These are phyloP conservation scores for Mesocricetus auratus DNA, from an alignment of 2,113 vertebrate species.

Conservation along the genomic window DNA sequence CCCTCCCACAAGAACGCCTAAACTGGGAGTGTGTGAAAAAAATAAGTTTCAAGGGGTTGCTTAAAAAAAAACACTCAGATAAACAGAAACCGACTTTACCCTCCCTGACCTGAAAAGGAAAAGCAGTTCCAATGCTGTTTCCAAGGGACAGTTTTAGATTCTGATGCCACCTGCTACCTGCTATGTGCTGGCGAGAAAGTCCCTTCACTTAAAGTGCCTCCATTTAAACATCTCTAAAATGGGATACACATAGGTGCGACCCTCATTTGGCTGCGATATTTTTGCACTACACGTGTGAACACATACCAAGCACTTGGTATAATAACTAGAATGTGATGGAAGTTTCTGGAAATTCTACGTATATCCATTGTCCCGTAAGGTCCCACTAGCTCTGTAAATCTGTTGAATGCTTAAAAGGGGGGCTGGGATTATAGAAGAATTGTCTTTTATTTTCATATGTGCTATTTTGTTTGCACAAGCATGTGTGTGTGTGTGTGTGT, in stretches of 20 bases:
- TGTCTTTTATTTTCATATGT: not conserved
- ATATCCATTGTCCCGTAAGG: not conserved
- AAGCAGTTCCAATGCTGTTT: not conserved
- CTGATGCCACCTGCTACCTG: not conserved
- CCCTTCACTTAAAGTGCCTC: not conserved
- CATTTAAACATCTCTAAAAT: not conserved
- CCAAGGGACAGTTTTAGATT: not conserved
- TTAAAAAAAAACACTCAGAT: not conserved
- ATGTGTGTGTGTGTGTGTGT: not conserved
- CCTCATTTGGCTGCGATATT: not conserved
- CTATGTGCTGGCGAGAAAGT: not conserved
- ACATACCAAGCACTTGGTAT: not conserved
- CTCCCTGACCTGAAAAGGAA: not conserved
- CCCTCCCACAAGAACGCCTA: not conserved
- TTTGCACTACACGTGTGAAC: not conserved
- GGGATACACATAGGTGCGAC: not conserved
- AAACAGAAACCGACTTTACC: not conserved
- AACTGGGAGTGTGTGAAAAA: not conserved
- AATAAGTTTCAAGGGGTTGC: not conserved
- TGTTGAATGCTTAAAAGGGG: not conserved
- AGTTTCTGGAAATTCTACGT: constrained; percentile 4
- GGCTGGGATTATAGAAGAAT: not conserved
- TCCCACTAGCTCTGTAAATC: not conserved
- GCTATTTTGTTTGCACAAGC: not conserved
- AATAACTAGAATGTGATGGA: not conserved